phyloP scores from a whole-genome alignment of 2,888 invertebrate genomes.

The Stomorhina lunata region DNA sequence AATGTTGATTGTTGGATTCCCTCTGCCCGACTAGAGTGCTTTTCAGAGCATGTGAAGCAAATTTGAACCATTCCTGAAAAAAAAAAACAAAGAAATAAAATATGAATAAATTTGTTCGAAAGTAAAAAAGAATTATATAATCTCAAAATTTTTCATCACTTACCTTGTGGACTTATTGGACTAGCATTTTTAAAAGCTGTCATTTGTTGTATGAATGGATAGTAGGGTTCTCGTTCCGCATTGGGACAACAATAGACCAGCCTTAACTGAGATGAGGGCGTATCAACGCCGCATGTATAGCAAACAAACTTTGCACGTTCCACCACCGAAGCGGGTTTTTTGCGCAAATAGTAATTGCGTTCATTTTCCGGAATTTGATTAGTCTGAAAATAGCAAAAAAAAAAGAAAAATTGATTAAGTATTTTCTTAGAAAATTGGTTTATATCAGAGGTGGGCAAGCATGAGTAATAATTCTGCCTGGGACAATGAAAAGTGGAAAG shows the following conservation, averaged over 20 bases:
- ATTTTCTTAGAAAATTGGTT: too few relatives aligned
- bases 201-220: slow-evolving; percentile 91
- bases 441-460: too few relatives aligned
- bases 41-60: slow-evolving; percentile 92
- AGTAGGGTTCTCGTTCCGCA: slow-evolving; percentile 92
- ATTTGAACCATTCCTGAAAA: slow-evolving; percentile 89
- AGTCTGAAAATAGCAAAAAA: slow-evolving; percentile 80
- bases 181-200: slow-evolving; percentile 91
- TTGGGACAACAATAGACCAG: slow-evolving; percentile 92
- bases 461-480: too few relatives aligned
- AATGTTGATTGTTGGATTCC: slow-evolving; percentile 70
- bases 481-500: too few relatives aligned
- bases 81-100: slow-evolving; percentile 58
- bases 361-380: slow-evolving; percentile 88
- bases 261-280: slow-evolving; percentile 89
- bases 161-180: slow-evolving; percentile 93
- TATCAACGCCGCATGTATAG: slow-evolving; percentile 92
- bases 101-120: neutral
- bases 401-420: too few relatives aligned
- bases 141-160: slow-evolving; percentile 68
- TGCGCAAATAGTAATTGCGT: slow-evolving; percentile 89
- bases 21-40: slow-evolving; percentile 81
- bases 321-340: slow-evolving; percentile 84
- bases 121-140: neutral
- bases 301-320: slow-evolving; percentile 90